Base-by-base conservation (phyloP, 2,888 invertebrate genomes). In the Tupiocoris notatus region DNA sequence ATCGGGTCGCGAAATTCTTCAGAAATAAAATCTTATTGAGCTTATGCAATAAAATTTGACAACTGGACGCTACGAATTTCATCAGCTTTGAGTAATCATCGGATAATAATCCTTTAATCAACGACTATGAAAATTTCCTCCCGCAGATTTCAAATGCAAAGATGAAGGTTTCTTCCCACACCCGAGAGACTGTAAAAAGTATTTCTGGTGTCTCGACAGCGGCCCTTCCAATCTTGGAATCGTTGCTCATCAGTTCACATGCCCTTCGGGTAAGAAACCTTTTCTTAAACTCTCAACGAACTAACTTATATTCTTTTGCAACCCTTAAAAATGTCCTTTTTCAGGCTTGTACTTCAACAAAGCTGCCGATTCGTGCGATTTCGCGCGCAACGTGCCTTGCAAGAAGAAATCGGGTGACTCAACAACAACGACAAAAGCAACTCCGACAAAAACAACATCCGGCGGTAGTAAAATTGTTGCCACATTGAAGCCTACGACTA, bases 101-200 rank as follows among this genome's bases (percentile, higher is more conserved):
- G n/a, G n/a, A n/a, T n/a, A n/a, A n/a, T n/a, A n/a, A n/a, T n/a
- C n/a, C n/a, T n/a, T n/a, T n/a, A n/a, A n/a, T n/a, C n/a, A n/a
- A n/a, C n/a, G n/a, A n/a, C n/a, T n/a, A n/a, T n/a, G n/a, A n/a
- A n/a, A n/a, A n/a, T 39, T 39, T 12, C 39, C 3, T 39, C 12
- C 84, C 83, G 7, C 85, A 91, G 94, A 93, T 83, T 96, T 96
- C 84, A 93, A 93, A 83, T 96, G 96, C 83, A 91, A 90, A 81
- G 95, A 96, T 79, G 96, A 96, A 86, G 96, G 96, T 1, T 96
- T 96, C 86, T 96, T 90, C 86, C 90, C 91, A 17, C 95, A 96
- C 85, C 95, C 95, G 0, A 88, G 93, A 58, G 95, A 96, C 84
- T 96, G 96, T 84, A 94, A 95, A 84, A 95, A 95, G 83, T 96